Evolutionary conservation across 2,113 vertebrate species (phyloP).

Genomic region (Cathartes aura): DNA sequence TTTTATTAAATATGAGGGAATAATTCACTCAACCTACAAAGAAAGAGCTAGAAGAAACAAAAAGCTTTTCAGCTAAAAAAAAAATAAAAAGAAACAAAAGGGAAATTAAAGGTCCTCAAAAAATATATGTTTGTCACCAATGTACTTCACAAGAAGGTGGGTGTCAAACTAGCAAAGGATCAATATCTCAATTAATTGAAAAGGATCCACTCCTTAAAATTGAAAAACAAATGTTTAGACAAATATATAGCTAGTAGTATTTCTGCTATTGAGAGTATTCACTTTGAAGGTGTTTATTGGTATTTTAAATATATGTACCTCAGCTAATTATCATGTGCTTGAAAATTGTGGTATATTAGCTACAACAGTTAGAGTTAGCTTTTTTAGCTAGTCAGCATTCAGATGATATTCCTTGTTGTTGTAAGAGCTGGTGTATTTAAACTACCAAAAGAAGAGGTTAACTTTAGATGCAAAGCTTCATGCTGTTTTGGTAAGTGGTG

Average conservation of each 20-base stretch:
- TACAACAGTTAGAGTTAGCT: not conserved
- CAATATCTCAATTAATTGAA: not conserved
- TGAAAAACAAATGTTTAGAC: not conserved
- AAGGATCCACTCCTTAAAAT: not conserved
- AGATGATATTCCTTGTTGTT: not conserved
- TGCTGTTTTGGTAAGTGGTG: not conserved
- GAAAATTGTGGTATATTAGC: not conserved
- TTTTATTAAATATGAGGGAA: not conserved
- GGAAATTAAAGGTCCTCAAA: not conserved
- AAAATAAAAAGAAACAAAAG: not conserved
- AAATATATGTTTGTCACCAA: not conserved
- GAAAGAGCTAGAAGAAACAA: not conserved
- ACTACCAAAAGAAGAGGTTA: not conserved
- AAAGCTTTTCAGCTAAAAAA: not conserved
- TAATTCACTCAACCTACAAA: not conserved
- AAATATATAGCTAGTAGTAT: not conserved
- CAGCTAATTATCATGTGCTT: not conserved
- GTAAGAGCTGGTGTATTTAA: not conserved
- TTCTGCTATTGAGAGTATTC: not conserved
- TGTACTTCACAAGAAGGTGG: rapidly evolving
- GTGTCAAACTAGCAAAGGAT: not conserved
- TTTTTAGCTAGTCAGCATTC: not conserved
- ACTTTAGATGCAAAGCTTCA: not conserved
- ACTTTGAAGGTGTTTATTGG: not conserved
- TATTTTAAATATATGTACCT: not conserved